phyloP scores from a whole-genome alignment of 2,888 invertebrate genomes.

The Synanthedon myopaeformis region DNA sequence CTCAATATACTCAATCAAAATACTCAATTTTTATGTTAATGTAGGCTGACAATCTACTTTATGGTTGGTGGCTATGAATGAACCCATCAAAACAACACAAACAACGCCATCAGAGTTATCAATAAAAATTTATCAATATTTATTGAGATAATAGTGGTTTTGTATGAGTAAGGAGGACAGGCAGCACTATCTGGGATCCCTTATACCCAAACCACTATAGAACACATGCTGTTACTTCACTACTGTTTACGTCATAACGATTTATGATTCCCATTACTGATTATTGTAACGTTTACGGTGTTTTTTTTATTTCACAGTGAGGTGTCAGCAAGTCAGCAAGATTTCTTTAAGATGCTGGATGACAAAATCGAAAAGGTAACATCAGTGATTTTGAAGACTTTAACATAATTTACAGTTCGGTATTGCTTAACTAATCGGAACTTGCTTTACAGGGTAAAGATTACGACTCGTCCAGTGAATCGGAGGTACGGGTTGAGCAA shows the following conservation, averaged over 20 bases:
- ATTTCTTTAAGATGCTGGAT: slow-evolving; percentile 94
- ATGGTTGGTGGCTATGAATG: too few relatives aligned
- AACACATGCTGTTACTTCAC: too few relatives aligned
- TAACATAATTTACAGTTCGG: not conserved
- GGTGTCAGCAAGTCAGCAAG: slow-evolving; percentile 89
- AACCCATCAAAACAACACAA: too few relatives aligned
- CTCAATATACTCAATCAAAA: too few relatives aligned
- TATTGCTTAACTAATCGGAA: not conserved
- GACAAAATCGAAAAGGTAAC: slow-evolving; percentile 90
- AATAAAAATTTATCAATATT: too few relatives aligned
- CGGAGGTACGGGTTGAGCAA: slow-evolving; percentile 76
- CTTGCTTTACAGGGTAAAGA: slow-evolving; percentile 76
- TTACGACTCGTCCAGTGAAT: slow-evolving; percentile 83
- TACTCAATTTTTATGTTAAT: too few relatives aligned
- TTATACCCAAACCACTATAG: too few relatives aligned
- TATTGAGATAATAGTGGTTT: too few relatives aligned
- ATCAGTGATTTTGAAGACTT: slow-evolving; percentile 16
- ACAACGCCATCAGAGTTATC: too few relatives aligned
- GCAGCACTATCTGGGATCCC: too few relatives aligned
- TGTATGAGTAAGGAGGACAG: too few relatives aligned
- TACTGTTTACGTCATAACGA: not conserved
- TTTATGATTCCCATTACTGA: not conserved
- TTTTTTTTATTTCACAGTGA: slow-evolving; percentile 73
- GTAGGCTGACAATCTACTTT: too few relatives aligned
- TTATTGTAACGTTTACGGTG: not conserved